phyloP scores from a whole-genome alignment of 2,113 vertebrate genomes.

The Nerophis ophidion region DNA sequence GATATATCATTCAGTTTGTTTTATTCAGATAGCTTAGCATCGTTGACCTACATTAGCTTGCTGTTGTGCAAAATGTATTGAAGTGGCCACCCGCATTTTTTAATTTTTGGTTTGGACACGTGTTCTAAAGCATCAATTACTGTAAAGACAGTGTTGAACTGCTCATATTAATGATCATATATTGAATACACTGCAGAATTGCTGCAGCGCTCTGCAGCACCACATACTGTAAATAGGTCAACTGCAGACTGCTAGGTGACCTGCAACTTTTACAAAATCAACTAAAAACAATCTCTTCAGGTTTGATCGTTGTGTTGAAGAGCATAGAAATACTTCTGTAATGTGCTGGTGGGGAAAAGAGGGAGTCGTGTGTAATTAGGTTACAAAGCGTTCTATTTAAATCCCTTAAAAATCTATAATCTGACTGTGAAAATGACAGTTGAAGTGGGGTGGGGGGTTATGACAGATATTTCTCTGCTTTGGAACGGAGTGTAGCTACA shows the following conservation, averaged over 20 bases:
- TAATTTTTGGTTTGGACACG: too few species aligned
- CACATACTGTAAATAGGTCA: neutral
- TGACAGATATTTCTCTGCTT: neutral
- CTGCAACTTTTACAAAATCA: neutral
- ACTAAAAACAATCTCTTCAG: too few species aligned
- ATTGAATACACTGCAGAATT: slow-evolving; percentile 16
- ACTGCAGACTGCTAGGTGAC: neutral
- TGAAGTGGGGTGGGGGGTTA: slow-evolving; percentile 7
- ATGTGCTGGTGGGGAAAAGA: slow-evolving; percentile 26
- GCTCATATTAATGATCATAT: neutral
- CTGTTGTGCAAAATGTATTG: too few species aligned
- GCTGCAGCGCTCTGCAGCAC: slow-evolving; percentile 55
- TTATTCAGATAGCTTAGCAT: too few species aligned
- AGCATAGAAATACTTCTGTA: neutral
- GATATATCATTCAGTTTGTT: too few species aligned
- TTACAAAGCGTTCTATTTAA: slow-evolving; percentile 42
- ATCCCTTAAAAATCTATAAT: slow-evolving; percentile 38
- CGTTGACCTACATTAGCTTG: too few species aligned
- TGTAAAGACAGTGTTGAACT: too few species aligned
- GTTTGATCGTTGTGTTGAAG: too few species aligned
- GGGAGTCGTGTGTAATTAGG: slow-evolving; percentile 43
- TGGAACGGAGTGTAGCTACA: neutral
- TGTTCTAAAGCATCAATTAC: too few species aligned
- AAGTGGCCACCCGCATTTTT: too few species aligned
- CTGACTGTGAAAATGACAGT: slow-evolving; percentile 25